A percentile compares a stretch with the other conserved stretches of the same genome.
These are phyloP conservation scores for Cydia fagiglandana DNA, from an alignment of 1,140 invertebrate genomes.

Conservation along the genomic window DNA sequence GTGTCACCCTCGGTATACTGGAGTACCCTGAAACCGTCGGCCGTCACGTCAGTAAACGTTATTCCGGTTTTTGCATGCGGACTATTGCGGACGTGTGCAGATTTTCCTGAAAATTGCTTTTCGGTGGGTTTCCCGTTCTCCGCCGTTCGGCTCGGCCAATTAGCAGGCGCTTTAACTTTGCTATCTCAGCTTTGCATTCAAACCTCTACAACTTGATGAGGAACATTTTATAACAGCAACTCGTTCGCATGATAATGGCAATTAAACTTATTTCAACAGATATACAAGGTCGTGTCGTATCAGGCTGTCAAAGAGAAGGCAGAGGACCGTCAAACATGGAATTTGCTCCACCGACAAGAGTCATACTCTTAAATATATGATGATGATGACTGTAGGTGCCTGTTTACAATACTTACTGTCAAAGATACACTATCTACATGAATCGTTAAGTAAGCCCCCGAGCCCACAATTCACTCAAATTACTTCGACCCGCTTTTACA, in stretches of 20 bases:
- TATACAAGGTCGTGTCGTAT: too few species aligned
- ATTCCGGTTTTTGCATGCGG: constrained; percentile 12
- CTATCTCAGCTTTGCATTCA: neutral
- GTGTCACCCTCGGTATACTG: too few species aligned
- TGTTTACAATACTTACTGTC: too few species aligned
- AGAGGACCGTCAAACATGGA: too few species aligned
- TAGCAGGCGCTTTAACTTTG: neutral
- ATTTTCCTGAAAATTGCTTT: constrained; percentile 6
- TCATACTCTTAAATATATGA: too few species aligned
- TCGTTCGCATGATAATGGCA: too few species aligned
- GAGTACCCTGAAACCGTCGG: neutral
- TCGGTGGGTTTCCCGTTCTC: neutral
- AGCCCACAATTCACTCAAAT: constrained; percentile 23
- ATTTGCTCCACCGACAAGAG: too few species aligned
- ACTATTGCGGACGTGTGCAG: neutral
- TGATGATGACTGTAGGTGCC: too few species aligned
- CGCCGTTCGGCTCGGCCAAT: neutral
- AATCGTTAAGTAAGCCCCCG: neutral
- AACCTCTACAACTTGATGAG: neutral
- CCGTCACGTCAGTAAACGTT: constrained; percentile 7
- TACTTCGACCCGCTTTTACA: constrained; percentile 19
- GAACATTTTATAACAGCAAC: neutral
- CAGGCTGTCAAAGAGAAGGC: too few species aligned
- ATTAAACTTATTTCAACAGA: too few species aligned
- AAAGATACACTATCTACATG: neutral